Conservation (phyloP, 2,797 vertebrate species). For the Prionace glauca region DNA sequence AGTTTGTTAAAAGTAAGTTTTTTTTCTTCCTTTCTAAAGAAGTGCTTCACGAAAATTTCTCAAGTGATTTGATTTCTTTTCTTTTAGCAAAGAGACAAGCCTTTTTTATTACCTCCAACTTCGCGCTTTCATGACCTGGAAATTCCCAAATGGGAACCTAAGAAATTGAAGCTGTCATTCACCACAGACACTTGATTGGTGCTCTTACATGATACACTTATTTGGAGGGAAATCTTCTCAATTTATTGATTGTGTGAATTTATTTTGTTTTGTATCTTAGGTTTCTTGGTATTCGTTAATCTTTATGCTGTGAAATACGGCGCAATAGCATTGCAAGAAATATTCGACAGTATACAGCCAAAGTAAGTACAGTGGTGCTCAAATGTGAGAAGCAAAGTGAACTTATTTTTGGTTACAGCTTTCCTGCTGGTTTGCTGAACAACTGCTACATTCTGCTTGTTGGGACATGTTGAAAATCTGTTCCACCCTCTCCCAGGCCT, state of each 20-base stretch:
- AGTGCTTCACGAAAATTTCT: background rate
- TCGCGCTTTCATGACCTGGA: background rate
- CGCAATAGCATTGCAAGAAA: conserved; percentile 88
- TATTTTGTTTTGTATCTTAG: conserved; percentile 51
- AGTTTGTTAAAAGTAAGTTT: conserved; percentile 90
- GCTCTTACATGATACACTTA: background rate
- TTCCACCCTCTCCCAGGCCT: background rate
- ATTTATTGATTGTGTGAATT: conserved; percentile 4
- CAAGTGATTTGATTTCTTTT: background rate
- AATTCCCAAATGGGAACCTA: background rate
- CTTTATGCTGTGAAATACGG: conserved; percentile 89
- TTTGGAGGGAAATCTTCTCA: background rate
- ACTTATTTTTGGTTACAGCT: background rate
- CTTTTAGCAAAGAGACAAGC: background rate
- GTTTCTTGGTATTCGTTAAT: conserved; percentile 95
- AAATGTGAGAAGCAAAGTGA: background rate
- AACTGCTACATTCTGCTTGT: background rate
- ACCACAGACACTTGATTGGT: background rate
- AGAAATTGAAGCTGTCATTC: background rate
- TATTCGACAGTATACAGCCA: conserved; percentile 93
- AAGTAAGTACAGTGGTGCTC: conserved; percentile 70
- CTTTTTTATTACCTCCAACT: background rate
- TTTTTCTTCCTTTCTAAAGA: background rate
- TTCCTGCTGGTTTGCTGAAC: background rate
- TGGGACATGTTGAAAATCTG: background rate